Base-by-base conservation (phyloP, 2,888 invertebrate species). In the Peribatodes rhomboidaria region DNA sequence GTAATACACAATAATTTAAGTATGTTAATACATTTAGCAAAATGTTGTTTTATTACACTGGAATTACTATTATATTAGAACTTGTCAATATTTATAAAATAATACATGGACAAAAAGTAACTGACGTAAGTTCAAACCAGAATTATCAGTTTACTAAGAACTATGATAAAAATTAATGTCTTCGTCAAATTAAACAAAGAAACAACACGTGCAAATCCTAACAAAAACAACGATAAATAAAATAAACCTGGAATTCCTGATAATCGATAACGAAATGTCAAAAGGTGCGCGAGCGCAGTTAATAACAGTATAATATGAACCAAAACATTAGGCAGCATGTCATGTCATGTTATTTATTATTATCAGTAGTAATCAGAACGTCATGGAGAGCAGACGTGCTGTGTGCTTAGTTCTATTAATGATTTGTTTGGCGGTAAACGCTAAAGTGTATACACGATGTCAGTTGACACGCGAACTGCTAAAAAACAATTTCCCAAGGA, bases 391-490 rank as follows among this genome's bases (percentile, higher is more conserved):
- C 70, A 74, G 82, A 87, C 89, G 88, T 76, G 80, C 79, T 27
- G 16, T 79, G 1, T 27, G 80, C 47, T 57, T 86, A 56, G 56
- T 86, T 69, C 63, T 85, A 56, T 69, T 78, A 35, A 67, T 87
- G 72, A 80, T 81, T 70, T 69, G 82, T 70, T 73, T 81, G 66
- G 69, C 81, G 14, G 73, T 81, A 35, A 75, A 91, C 54, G 81
- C 84, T 1, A 96, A 95, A 92, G 94, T 95, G 63, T 94, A 95
- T 73, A 94, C 95, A 1, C 88, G 95, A 86, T 97, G 97, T 80
- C 95, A 96, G 63, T 91, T 96, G 61, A 95, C 95, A 14, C 94
- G 95, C 65, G 96, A 96, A 81, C 85, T 97, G 56, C 77, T 95
- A 70, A 94, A 94, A 70, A 94, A 94, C 72, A 94, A 94, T 72